phyloP scores from a whole-genome alignment of 2,888 invertebrate genomes.

The Seira sanloemensis region DNA sequence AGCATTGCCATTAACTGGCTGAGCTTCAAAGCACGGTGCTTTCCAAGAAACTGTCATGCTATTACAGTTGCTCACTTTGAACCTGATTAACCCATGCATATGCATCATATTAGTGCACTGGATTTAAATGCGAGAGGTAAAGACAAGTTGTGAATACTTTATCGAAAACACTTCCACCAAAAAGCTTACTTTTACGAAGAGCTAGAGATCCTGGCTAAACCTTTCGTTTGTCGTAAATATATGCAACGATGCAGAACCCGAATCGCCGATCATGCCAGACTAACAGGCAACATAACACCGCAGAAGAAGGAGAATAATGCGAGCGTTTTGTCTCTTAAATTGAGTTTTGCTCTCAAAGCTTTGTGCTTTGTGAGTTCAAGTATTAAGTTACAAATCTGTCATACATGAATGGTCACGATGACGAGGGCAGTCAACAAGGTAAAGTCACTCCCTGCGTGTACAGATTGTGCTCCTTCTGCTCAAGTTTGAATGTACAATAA shows the following conservation, averaged over 20 bases:
- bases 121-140: background rate
- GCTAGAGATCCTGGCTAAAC: background rate
- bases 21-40: background rate
- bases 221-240: background rate
- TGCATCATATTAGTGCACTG: background rate
- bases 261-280: background rate
- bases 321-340: background rate
- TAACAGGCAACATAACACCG: background rate
- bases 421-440: too few relatives aligned
- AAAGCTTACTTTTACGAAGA: background rate
- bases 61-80: background rate
- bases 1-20: constrained; percentile 3
- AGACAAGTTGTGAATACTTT: background rate
- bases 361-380: background rate
- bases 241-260: background rate
- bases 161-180: background rate
- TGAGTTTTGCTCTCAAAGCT: background rate
- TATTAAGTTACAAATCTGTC: background rate
- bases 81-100: background rate
- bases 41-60: background rate
- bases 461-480: too few relatives aligned
- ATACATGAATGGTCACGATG: background rate
- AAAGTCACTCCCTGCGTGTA: too few relatives aligned
- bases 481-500: too few relatives aligned
- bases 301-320: background rate